Evolutionary conservation across 1,140 invertebrate species (phyloP), one percentile per base, ranked within the genome.

Genomic region (Dinoponera quadriceps): DNA sequence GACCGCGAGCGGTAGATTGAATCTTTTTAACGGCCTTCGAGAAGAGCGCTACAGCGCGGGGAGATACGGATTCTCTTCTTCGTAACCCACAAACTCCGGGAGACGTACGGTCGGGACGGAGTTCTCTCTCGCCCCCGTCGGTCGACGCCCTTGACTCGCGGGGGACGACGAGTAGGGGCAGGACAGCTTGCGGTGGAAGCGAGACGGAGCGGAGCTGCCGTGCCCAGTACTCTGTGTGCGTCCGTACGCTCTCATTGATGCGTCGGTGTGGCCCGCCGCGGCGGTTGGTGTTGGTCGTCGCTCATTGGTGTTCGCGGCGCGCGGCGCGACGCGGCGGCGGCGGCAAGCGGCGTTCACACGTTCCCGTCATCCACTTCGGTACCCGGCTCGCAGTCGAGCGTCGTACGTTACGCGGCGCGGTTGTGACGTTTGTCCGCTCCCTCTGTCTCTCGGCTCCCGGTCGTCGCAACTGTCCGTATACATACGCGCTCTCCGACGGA

Each of bases 281-380:
- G 81, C 29, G 48, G 62, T 77, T 69, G 73, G 90, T 90, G 85
- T 91, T 90, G 85, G 91, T 91, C 85, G 87, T 85, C 87, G 88
- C 87, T 90, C 83, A 88, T 91, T 90, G 91, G 90, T 89, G 89
- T 91, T 89, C 84, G 89, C 83, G 88, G 68, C 68, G 68, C 68
- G 68, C 69, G 69, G 57, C 11, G 57, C 63, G 71, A 54, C 9
- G 55, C 71, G 72, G 57, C 59, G 54, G 88, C 91, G 88, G 90
- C 90, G 91, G 91, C 91, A 92, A 92, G 89, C 92, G 90, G 91
- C 91, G 91, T 93, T 93, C 91, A 92, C 92, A 92, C 92, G 91
- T 92, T 91, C 85, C 91, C 91, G 88, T 92, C 89, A 88, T 91
- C 91, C 88, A 91, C 89, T 93, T 91, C 84, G 89, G 82, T 89